Evolutionary conservation across 2,797 vertebrate species (phyloP), one percentile per base, ranked within the genome.

Genomic region (Crax fasciolata): DNA sequence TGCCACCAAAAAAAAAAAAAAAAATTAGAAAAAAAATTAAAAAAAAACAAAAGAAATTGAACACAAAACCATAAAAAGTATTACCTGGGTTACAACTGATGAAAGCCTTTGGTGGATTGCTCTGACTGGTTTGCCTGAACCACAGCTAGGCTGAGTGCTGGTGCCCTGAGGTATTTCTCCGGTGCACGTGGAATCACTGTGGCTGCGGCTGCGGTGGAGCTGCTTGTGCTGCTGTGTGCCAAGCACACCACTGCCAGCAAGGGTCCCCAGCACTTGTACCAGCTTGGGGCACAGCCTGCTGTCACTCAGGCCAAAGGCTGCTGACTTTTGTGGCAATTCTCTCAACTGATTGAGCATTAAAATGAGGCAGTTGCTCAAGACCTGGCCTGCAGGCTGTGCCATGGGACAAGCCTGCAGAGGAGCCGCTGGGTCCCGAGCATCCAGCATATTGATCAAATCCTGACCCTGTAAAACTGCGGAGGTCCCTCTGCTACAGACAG

Each of bases 161-260:
- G 30, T 70, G 11, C 35, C 76, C 48, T 65, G 74, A 91, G 63
- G 63, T 48, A 57, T 27, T 79, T 55, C 52, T 51, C 55, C 38
- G 49, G 51, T 30, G 2, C 63, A 35, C 70, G 57, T 16, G 38
- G 49, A 46, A 65, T 12, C 1, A 3, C 51, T 80, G 68, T 5
- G 57, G 57, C 66, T 78, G 63, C 66, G 58, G 9, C 66, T 35
- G 70, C 66, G 62, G 65, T 35, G 76, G 21, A 79, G 68, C 44
- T 62, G 46, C 87, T 87, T 43, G 11, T 15, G 57, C 49, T 81
- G 43, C 46, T 19, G 2, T 1, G 21, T 11, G 14, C 57, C 9
- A 15, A 73, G 57, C 15, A 2, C 12, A 30, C 32, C 0, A 2
- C 25, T 59, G 2, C 55, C 14, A n/a, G n/a, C 23, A 32, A 24